Base-by-base conservation (phyloP, 2,888 invertebrate species). In the Heterodera filipjevi region DNA sequence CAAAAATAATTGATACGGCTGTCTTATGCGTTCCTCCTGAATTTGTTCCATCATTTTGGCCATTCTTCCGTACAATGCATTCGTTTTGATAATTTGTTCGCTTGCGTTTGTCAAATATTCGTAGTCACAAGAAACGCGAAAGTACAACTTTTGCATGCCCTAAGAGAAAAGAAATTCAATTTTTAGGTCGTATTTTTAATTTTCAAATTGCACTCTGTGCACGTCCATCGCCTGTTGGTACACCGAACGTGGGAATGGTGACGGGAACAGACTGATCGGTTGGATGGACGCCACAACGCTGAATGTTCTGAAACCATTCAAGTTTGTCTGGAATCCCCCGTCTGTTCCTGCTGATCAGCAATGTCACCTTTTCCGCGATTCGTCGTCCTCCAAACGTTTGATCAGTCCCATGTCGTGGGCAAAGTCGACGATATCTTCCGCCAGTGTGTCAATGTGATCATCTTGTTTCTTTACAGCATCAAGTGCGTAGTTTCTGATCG, bases 201-300 rank as follows among this genome's bases (percentile, higher is more conserved):
- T 39, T 39, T 39, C 10, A 39, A 39, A 39, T 6, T 35, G 12
- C 19, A 87, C 87, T 79, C 85, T 81, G 76, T 89, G 89, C 32
- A 87, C 85, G 53, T 84, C 80, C 12, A 84, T 74, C 14, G 88
- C 87, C 59, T 87, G 84, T 30, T 86, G 80, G 75, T 86, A 87
- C 14, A 86, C 81, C 49, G 82, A 77, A 44, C 83, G 77, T n/a
- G 89, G 89, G 79, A 89, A 89, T 39, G 86, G 86, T n/a, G 88
- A 86, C 14, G 89, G 89, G 35, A 88, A 82, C 66, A 89, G 84
- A 35, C 88, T 85, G 66, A 89, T 79, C 16, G 89, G 89, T 12
- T 86, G 85, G 35, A 84, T 83, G 77, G 85, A 85, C 71, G 87
- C 87, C 33, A 85, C 71, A 77, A 87, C 86, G 64, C 86, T 85